These are phyloP conservation scores for Sminthurinus aureus DNA, from an alignment of 2,888 invertebrate genomes.

Conservation along the genomic window DNA sequence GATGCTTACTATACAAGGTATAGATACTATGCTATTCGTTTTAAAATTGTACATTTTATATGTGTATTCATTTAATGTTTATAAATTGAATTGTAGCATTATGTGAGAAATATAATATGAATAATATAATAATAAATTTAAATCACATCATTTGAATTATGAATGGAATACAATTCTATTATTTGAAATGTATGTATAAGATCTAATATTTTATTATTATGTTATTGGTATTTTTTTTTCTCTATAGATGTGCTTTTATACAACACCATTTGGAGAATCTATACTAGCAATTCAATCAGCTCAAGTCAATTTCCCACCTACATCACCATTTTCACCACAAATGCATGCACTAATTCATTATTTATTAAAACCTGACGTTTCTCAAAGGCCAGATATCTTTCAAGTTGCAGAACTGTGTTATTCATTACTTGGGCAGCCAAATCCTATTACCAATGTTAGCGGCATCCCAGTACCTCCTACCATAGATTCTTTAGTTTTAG, in stretches of 20 bases:
- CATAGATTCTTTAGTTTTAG: slow-evolving; percentile 63
- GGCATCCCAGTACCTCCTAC: slow-evolving; percentile 42
- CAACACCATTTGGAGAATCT: slow-evolving; percentile 89
- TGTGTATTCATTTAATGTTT: neutral
- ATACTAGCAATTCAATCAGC: slow-evolving; percentile 91
- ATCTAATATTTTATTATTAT: no score
- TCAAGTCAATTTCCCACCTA: slow-evolving; percentile 83
- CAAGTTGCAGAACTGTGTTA: slow-evolving; percentile 65
- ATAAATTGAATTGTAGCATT: no score
- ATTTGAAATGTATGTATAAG: no score
- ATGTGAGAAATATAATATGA: no score
- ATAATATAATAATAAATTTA: no score
- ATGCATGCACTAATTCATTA: slow-evolving; percentile 81
- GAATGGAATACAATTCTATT: no score
- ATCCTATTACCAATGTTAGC: slow-evolving; percentile 47
- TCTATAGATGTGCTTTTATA: slow-evolving; percentile 88
- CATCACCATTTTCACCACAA: slow-evolving; percentile 75
- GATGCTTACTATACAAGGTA: slow-evolving; percentile 54
- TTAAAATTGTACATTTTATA: neutral
- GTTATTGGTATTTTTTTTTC: no score
- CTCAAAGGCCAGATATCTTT: slow-evolving; percentile 84
- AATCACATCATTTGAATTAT: no score
- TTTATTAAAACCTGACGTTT: slow-evolving; percentile 84
- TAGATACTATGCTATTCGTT: neutral
- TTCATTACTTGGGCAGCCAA: slow-evolving; percentile 41